Percentiles rank a stretch among this genome's conserved stretches.
These are phyloP conservation scores for Tiliacea aurago DNA, from an alignment of 2,888 invertebrate genomes.

Conservation along the genomic window DNA sequence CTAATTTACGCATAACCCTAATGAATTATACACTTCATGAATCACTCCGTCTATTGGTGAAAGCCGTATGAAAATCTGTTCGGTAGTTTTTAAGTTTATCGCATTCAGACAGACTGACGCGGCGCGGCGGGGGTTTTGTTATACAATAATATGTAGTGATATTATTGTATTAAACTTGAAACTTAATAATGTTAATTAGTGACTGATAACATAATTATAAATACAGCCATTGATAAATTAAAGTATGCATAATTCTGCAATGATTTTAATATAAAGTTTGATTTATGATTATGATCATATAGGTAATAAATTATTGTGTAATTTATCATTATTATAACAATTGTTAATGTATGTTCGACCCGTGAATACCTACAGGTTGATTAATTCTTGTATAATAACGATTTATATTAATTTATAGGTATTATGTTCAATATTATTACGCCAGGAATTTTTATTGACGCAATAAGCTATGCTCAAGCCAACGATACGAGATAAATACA, in stretches of 20 bases:
- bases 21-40: no score
- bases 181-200: slow-evolving; percentile 9
- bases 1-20: no score
- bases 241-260: slow-evolving; percentile 6
- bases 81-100: no score
- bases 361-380: neutral
- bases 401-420: neutral
- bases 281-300: slow-evolving; percentile 3
- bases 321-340: slow-evolving; percentile 15
- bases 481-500: no score
- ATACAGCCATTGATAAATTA: slow-evolving; percentile 7
- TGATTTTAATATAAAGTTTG: neutral
- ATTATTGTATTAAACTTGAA: no score
- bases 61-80: no score
- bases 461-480: neutral
- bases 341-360: neutral
- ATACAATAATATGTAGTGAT: no score
- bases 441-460: slow-evolving; percentile 3
- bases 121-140: no score
- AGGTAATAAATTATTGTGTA: neutral
- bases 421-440: neutral
- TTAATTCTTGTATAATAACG: slow-evolving; percentile 8
- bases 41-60: no score
- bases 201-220: slow-evolving; percentile 23
- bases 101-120: no score